phyloP scores from a whole-genome alignment of 1,140 invertebrate genomes.

The Latrodectus geometricus region DNA sequence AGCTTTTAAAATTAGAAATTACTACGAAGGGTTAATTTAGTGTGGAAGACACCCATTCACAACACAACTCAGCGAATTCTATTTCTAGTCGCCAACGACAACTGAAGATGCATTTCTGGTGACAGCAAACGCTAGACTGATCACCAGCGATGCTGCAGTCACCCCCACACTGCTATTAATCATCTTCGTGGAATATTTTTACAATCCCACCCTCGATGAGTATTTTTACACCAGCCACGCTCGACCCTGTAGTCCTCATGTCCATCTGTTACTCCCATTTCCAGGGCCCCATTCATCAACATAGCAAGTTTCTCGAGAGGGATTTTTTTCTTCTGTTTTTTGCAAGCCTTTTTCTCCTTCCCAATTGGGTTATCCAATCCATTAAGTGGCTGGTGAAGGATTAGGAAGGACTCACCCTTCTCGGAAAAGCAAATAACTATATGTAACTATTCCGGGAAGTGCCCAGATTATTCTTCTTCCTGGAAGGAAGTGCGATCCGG shows the following conservation, averaged over 20 bases:
- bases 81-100: neutral
- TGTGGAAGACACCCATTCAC: no score
- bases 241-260: neutral
- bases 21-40: no score
- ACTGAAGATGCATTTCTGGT: neutral
- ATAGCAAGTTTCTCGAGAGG: neutral
- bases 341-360: no score
- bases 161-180: conserved; percentile 1
- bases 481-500: no score
- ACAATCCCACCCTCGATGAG: neutral
- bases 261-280: no score
- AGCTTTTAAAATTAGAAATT: no score
- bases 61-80: neutral
- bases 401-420: no score
- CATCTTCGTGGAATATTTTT: conserved; percentile 4
- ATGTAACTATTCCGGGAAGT: no score
- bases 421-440: no score
- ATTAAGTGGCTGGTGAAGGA: no score
- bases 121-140: neutral
- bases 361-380: no score
- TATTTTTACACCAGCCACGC: neutral
- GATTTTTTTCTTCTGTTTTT: neutral
- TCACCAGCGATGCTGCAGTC: neutral
- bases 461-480: no score
- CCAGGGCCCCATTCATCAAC: neutral